Conservation (phyloP, 2,113 vertebrate genomes). For the Spea multiplicata region DNA sequence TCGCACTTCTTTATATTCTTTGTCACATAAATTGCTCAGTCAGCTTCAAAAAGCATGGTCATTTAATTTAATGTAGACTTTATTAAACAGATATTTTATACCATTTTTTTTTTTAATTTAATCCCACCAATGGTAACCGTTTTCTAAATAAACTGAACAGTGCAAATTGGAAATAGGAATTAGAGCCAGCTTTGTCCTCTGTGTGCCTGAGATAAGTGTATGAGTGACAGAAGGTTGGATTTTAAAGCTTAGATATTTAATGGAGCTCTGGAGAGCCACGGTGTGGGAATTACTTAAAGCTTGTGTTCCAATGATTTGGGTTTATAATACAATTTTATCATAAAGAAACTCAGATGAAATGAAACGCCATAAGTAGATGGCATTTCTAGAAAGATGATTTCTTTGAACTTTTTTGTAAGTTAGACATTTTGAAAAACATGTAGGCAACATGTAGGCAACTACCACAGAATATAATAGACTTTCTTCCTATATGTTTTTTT, state of each 20-base stretch:
- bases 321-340: slow-evolving; percentile 43
- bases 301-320: slow-evolving; percentile 32
- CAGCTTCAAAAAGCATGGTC: slow-evolving; percentile 13
- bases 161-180: slow-evolving; percentile 48
- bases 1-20: neutral
- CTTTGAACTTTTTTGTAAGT: neutral
- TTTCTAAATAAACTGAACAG: slow-evolving; percentile 37
- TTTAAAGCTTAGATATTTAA: slow-evolving; percentile 43
- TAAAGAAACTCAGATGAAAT: slow-evolving; percentile 15
- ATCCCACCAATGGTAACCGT: slow-evolving; percentile 32
- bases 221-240: slow-evolving; percentile 39
- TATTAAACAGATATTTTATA: slow-evolving; percentile 34
- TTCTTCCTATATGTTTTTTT: too few relatives aligned
- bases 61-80: slow-evolving; percentile 43
- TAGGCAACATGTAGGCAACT: too few relatives aligned
- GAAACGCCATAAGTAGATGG: neutral
- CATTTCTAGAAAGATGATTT: neutral
- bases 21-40: neutral
- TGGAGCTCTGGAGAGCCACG: slow-evolving; percentile 37
- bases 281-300: slow-evolving; percentile 32
- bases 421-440: too few relatives aligned
- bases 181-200: slow-evolving; percentile 48
- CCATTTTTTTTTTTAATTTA: slow-evolving; percentile 12
- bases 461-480: too few relatives aligned
- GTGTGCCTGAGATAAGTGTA: slow-evolving; percentile 43